These are phyloP conservation scores for Puffinus mauretanicus DNA, from an alignment of 2,113 vertebrate genomes.

Conservation along the genomic window DNA sequence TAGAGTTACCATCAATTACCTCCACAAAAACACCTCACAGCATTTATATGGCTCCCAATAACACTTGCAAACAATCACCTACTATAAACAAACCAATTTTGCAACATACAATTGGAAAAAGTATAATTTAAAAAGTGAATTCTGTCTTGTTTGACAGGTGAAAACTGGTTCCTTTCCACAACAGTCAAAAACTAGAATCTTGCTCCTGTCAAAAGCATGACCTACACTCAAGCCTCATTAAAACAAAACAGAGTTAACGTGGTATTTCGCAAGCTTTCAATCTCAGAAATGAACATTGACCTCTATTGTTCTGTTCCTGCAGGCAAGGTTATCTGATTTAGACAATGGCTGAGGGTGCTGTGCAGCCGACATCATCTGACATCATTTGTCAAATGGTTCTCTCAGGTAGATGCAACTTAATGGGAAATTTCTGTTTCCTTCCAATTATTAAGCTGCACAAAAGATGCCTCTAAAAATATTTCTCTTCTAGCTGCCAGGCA, in stretches of 20 bases:
- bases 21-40: not conserved
- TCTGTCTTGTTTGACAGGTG: not conserved
- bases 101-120: not conserved
- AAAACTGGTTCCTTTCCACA: not conserved
- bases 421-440: not conserved
- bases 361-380: not conserved
- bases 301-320: not conserved
- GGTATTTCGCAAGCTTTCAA: not conserved
- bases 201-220: not conserved
- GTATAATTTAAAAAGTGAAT: not conserved
- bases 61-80: not conserved
- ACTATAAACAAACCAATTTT: not conserved
- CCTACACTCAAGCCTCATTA: not conserved
- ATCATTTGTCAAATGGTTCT: not conserved
- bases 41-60: fast-evolving
- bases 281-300: not conserved
- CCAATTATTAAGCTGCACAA: not conserved
- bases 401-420: not conserved
- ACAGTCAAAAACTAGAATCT: not conserved
- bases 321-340: not conserved
- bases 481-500: slow-evolving; percentile 46
- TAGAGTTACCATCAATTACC: not conserved
- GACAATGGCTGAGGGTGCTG: not conserved
- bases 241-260: not conserved
- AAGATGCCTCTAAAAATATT: not conserved